Base-by-base conservation (phyloP, 2,888 invertebrate species). In the Listrodromus nycthemerus region DNA sequence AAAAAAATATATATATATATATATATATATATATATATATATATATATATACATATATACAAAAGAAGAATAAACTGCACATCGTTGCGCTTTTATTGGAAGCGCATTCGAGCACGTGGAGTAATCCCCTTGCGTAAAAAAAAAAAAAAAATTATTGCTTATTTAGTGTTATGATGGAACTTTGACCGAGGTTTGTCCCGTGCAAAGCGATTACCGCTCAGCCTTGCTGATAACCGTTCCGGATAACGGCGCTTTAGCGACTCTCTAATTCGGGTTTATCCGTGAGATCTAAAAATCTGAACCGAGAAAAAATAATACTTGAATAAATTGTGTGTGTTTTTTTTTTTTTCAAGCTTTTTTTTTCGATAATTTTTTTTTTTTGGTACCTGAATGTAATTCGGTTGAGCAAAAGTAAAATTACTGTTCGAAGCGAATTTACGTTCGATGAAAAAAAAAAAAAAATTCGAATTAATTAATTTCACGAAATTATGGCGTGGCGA, bases 71-170 rank as follows among this genome's bases (percentile, higher is more conserved):
- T 13, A 58, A 58, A 58, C 27, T 58, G 16, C 58, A 58, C 58
- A 58, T 80, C 80, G 76, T 80, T 83, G 41, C 41, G 69, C 78
- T 63, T 80, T 83, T 80, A 80, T 71, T 41, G 67, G 71, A 80
- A 77, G 73, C 61, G 37, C 52, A 73, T 55, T 67, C 67, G 80
- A 83, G 83, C 83, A 83, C 70, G 80, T 76, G 61, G 52, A 19
- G 76, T 76, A 71, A 67, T 61, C 67, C 37, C 50, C 41, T 83
- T 61, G 73, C 71, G 48, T 37, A 30, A 74, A 61, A 30, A 69
- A 69, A 61, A 30, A 69, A 69, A 65, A 80, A 75, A 80, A 83
- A 61, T 75, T 63, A 79, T 70, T 73, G 80, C 76, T 80, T 77
- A 80, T 80, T 67, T 19, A 33, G 61, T 27, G 67, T 30, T 41